These are phyloP conservation scores for Neofelis nebulosa DNA, from an alignment of 2,113 vertebrate species.

Conservation along the genomic window DNA sequence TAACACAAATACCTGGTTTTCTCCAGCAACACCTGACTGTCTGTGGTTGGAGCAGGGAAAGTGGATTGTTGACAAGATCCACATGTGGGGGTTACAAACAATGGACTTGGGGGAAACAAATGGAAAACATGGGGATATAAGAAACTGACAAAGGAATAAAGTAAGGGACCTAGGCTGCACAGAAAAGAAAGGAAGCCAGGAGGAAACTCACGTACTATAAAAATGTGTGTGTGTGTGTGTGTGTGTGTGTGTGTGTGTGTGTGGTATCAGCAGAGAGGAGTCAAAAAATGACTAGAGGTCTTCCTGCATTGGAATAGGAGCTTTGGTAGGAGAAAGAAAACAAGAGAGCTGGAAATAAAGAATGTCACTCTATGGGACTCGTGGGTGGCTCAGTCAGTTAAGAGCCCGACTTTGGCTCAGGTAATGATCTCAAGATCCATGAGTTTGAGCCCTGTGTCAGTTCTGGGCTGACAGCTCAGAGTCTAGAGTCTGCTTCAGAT, in stretches of 20 bases:
- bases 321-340: not conserved
- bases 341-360: not conserved
- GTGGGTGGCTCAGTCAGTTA: too few species aligned
- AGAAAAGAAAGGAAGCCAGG: not conserved
- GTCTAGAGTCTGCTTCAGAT: too few species aligned
- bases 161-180: not conserved
- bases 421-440: too few species aligned
- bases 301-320: not conserved
- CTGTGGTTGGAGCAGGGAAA: not conserved
- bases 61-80: not conserved
- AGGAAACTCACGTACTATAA: not conserved
- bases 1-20: not conserved
- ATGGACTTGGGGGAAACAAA: not conserved
- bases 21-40: not conserved
- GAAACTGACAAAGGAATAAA: not conserved
- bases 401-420: too few species aligned
- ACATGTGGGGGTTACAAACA: not conserved
- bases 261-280: rapidly evolving
- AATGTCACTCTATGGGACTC: not conserved
- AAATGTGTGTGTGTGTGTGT: not conserved
- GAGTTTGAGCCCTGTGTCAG: too few species aligned
- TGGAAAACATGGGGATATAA: not conserved
- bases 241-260: not conserved
- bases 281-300: not conserved
- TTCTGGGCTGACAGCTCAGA: too few species aligned